Base-by-base conservation (phyloP, 35 echinoderm and acorn worm genomes). In the Ophiothrix spiculata region DNA sequence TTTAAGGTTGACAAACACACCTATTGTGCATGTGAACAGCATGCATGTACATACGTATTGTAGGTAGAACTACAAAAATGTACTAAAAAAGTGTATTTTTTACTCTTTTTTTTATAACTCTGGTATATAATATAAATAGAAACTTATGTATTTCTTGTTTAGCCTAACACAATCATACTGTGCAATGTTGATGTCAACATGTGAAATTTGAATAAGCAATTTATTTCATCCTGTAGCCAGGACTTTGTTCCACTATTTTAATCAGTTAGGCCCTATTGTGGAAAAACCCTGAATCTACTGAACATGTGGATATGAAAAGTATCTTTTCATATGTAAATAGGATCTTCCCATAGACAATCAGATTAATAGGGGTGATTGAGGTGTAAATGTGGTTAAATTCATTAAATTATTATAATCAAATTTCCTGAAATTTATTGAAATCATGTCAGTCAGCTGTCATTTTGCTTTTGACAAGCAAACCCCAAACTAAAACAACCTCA, bases 311-410 rank as follows among this genome's bases (percentile, higher is more conserved):
- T 69, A n/a, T n/a, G n/a, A n/a, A n/a, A n/a, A n/a, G 4, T 10
- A 10, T 19, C 60, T 69, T 69, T 69, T 69, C 60, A 69, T 69
- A 69, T 69, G 60, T 69, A 69, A 69, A 69, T 69, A 69, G 4
- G 60, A 28, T 2, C 23, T 12, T 10, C 1, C 60, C 60, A 69
- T 28, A 4, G 10, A 2, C 23, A 2, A 4, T 15, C 1, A 69
- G 17, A 25, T 69, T 69, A 4, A 10, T 28, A 10, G 25, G 60
- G 60, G 60, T 69, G 60, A 25, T 69, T 49, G 29, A 69, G 23
- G 23, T 25, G 29, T 2, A 69, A 28, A 69, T 69, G 60, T 69
- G 60, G 17, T 28, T 28, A 69, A 15, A 25, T 10, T 69, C 29
- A 69, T 69, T 2, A 1, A 15, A 25, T 25, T 25, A n/a, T 69